A percentile compares a stretch with the other conserved stretches of the same genome.
These are phyloP conservation scores for Hirtodrosophila confusa DNA, from an alignment of 2,888 invertebrate species.

Conservation along the genomic window DNA sequence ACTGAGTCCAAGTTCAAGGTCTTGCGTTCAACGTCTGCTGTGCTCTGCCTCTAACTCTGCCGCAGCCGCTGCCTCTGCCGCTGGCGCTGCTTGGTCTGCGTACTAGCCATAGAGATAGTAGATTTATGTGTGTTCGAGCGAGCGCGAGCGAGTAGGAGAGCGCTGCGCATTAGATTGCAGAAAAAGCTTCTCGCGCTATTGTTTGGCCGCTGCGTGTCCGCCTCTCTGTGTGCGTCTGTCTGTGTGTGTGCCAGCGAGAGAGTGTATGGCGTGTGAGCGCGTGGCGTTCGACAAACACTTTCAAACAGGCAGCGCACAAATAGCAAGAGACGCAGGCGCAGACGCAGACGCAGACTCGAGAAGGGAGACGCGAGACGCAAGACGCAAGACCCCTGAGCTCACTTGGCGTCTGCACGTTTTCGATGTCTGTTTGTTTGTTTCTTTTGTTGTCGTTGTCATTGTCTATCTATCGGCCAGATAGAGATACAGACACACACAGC, in stretches of 20 bases:
- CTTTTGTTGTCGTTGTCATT: conserved; percentile 33
- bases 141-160: conserved; percentile 30
- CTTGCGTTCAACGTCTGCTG: conserved; percentile 71
- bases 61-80: conserved; percentile 6
- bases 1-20: conserved; percentile 82
- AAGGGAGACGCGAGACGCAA: not conserved
- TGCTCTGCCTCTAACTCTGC: conserved; percentile 26
- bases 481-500: not conserved
- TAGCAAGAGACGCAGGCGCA: conserved; percentile 43
- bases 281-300: conserved; percentile 58
- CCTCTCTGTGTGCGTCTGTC: conserved; percentile 13
- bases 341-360: conserved; percentile 8
- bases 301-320: conserved; percentile 46
- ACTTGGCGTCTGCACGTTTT: conserved; percentile 38
- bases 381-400: conserved; percentile 13
- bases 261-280: conserved; percentile 34
- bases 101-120: conserved; percentile 48
- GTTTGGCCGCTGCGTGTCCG: not conserved
- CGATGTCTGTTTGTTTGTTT: conserved; percentile 21
- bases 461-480: conserved; percentile 16
- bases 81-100: conserved; percentile 11
- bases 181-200: conserved; percentile 49
- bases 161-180: conserved; percentile 54
- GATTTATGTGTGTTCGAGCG: conserved; percentile 13
- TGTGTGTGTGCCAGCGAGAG: conserved; percentile 21